These are phyloP conservation scores for Euclidia mi DNA, from an alignment of 2,888 invertebrate species.

Conservation along the genomic window DNA sequence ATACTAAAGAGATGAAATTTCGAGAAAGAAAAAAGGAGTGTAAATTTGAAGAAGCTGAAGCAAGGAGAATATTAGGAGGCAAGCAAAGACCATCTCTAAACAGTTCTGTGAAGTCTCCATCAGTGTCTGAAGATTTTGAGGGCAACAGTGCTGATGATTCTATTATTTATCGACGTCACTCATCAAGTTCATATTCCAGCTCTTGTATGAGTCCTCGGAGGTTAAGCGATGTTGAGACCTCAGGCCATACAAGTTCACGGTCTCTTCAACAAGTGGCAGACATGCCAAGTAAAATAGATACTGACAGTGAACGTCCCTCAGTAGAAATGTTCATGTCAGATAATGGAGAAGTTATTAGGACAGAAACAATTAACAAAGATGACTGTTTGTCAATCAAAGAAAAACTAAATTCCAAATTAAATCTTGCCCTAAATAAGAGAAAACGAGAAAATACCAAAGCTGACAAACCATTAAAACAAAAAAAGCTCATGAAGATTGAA, in stretches of 20 bases:
- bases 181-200: conserved; percentile 95
- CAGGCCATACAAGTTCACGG: conserved; percentile 56
- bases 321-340: conserved; percentile 66
- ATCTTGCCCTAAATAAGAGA: conserved; percentile 83
- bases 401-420: conserved; percentile 83
- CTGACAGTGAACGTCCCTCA: conserved; percentile 27
- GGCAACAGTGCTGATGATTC: conserved; percentile 93
- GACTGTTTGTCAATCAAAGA: conserved; percentile 84
- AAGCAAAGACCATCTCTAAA: conserved; percentile 79
- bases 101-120: conserved; percentile 86
- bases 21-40: conserved; percentile 87
- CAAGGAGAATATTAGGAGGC: conserved; percentile 74
- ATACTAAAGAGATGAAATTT: conserved; percentile 84
- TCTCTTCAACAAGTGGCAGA: conserved; percentile 54
- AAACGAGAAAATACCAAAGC: conserved; percentile 75
- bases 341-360: conserved; percentile 47
- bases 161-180: conserved; percentile 95
- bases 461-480: conserved; percentile 79
- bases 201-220: conserved; percentile 92
- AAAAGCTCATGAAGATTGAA: conserved; percentile 62
- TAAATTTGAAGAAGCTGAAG: conserved; percentile 76
- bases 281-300: conserved; percentile 38
- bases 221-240: conserved; percentile 86
- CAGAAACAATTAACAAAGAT: conserved; percentile 80
- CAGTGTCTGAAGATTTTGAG: conserved; percentile 91